Base-by-base conservation (phyloP, 2,888 invertebrate genomes). In the Monochamus alternatus region DNA sequence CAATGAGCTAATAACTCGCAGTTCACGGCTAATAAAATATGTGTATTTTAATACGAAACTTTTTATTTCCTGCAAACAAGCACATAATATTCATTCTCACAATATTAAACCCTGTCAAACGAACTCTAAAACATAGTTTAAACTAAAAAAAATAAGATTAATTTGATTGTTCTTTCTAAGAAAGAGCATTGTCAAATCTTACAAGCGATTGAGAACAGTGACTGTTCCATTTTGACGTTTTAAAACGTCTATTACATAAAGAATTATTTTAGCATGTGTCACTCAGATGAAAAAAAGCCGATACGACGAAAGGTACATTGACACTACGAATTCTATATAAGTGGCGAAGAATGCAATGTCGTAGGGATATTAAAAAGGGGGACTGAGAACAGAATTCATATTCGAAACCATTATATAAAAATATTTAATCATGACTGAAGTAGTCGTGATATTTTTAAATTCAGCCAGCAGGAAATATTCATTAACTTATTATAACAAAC, bases 1-100 rank as follows among this genome's bases (percentile, higher is more conserved):
- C 81, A 81, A 83, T 84, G 84, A 83, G 83, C 83, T 84, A 84
- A 84, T 84, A 82, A 81, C 80, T 82, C 76, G 77, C 81, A 76
- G 84, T 84, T 84, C 84, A 84, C 79, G 71, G 74, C 78, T 78
- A 76, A 76, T 76, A 75, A 75, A 78, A 78, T 74, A 76, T 82
- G 80, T 69, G 69, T 44, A 69, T 69, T 69, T 69, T 69, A 69
- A 58, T 38, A 22, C 7, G 10, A 44, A 69, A 31, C 43, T 14
- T 58, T 58, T 55, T 58, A 31, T 31, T 58, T 58, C 58, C 52
- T 55, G 52, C 32, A 55, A 66, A 31, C 52, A 5, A 22, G 38
- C 38, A 38, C 38, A 60, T 12, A n/a, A 10, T 9, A 8, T 14
- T 64, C 1, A 7, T 38, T 38, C 7, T 7, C 5, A 7, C 38